These are phyloP conservation scores for Halcyon leucocephala DNA, from an alignment of 2,797 vertebrate genomes.

Conservation along the genomic window DNA sequence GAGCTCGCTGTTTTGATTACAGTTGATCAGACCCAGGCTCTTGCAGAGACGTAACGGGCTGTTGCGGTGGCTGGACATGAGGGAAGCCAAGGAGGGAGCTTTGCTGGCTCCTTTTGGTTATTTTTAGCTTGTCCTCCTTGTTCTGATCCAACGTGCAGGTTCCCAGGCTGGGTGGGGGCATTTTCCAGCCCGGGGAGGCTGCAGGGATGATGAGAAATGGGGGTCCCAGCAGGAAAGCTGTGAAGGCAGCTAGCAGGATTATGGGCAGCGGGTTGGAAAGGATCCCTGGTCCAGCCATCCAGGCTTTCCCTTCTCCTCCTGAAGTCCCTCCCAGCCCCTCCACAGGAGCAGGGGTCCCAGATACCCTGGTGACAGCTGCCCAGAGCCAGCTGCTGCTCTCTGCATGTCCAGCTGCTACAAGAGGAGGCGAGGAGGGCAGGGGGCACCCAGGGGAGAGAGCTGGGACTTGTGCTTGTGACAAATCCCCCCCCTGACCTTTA, in stretches of 20 bases:
- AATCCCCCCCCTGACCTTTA: neutral
- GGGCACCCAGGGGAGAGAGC: neutral
- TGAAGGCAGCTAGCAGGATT: neutral
- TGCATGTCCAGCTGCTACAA: rapidly evolving
- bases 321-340: neutral
- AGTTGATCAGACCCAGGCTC: neutral
- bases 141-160: neutral
- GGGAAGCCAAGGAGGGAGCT: neutral
- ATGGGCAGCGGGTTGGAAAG: neutral
- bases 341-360: neutral
- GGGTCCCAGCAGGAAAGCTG: neutral
- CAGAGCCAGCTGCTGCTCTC: neutral
- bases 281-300: neutral
- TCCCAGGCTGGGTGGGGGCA: neutral
- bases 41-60: neutral
- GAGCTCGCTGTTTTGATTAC: neutral
- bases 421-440: neutral
- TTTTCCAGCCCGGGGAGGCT: neutral
- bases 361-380: rapidly evolving
- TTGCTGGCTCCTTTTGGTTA: neutral
- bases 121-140: neutral
- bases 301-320: neutral
- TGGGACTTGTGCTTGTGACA: neutral
- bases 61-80: rapidly evolving
- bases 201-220: neutral